Conservation (phyloP, 1,140 invertebrate genomes). For the Calosoma granatense region DNA sequence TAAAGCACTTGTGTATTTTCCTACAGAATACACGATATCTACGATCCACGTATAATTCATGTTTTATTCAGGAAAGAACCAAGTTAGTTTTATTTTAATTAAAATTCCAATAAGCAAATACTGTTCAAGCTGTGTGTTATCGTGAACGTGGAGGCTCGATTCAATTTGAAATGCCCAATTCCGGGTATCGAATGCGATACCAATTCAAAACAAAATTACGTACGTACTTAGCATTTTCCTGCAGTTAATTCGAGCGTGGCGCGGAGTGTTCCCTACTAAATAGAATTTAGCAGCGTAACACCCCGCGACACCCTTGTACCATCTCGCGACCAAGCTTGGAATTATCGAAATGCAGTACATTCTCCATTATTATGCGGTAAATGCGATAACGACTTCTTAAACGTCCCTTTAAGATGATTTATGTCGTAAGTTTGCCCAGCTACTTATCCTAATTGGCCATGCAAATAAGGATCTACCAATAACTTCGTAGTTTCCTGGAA, state of each 20-base stretch:
- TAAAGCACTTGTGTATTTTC: too few species aligned
- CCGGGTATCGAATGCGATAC: too few species aligned
- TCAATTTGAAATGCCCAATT: too few species aligned
- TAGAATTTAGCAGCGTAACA: neutral
- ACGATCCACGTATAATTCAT: too few species aligned
- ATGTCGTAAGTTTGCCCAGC: neutral
- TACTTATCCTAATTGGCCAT: constrained; percentile 6
- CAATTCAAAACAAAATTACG: neutral
- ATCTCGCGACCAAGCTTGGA: neutral
- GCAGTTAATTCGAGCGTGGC: neutral
- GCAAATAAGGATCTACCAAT: constrained; percentile 1
- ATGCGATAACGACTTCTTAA: constrained; percentile 7
- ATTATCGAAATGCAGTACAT: neutral
- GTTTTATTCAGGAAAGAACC: too few species aligned
- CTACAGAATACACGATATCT: too few species aligned
- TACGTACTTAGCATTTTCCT: neutral
- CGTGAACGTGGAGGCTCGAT: too few species aligned
- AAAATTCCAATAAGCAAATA: too few species aligned
- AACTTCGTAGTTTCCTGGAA: neutral
- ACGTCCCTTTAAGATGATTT: constrained; percentile 6
- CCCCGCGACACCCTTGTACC: neutral
- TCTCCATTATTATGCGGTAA: neutral
- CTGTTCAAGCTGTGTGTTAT: too few species aligned
- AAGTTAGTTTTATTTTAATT: too few species aligned
- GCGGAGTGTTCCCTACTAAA: neutral